phyloP scores from a whole-genome alignment of 2,888 invertebrate species.

The Girardia tigrina region DNA sequence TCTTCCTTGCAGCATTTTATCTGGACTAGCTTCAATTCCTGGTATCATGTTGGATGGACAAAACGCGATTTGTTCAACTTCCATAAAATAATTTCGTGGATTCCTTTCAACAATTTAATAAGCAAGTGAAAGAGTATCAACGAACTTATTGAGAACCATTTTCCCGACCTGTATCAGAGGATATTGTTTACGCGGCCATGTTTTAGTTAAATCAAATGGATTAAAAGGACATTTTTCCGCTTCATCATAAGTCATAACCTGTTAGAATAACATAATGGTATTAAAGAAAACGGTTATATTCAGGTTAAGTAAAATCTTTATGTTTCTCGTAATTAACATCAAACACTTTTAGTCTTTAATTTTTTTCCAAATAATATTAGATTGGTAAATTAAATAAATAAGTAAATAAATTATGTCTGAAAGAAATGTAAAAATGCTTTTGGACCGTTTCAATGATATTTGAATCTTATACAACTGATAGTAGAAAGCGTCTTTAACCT shows the following conservation, averaged over 20 bases:
- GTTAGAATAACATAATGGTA: too few relatives aligned
- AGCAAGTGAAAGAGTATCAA: neutral
- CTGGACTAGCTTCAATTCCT: conserved; percentile 80
- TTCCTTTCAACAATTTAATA: conserved; percentile 54
- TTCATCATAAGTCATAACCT: conserved; percentile 76
- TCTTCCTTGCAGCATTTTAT: conserved; percentile 62
- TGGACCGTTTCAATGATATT: too few relatives aligned
- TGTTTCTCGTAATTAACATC: too few relatives aligned
- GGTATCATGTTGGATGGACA: conserved; percentile 76
- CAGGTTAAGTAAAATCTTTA: too few relatives aligned
- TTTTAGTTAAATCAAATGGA: conserved; percentile 82
- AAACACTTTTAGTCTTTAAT: too few relatives aligned
- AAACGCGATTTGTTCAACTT: conserved; percentile 81
- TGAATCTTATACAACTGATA: too few relatives aligned
- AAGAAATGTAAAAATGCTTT: too few relatives aligned
- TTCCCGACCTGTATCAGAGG: conserved; percentile 77
- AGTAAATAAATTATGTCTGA: too few relatives aligned
- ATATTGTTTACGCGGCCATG: conserved; percentile 74
- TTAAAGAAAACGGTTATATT: too few relatives aligned
- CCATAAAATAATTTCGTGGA: conserved; percentile 78
- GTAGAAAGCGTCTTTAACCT: too few relatives aligned
- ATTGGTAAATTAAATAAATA: too few relatives aligned
- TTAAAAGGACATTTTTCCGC: conserved; percentile 67
- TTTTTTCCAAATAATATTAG: too few relatives aligned
- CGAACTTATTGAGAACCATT: conserved; percentile 59